Evolutionary conservation across 2,888 invertebrate species (phyloP), one percentile per base, ranked within the genome.

Genomic region (Dioctria linearis): DNA sequence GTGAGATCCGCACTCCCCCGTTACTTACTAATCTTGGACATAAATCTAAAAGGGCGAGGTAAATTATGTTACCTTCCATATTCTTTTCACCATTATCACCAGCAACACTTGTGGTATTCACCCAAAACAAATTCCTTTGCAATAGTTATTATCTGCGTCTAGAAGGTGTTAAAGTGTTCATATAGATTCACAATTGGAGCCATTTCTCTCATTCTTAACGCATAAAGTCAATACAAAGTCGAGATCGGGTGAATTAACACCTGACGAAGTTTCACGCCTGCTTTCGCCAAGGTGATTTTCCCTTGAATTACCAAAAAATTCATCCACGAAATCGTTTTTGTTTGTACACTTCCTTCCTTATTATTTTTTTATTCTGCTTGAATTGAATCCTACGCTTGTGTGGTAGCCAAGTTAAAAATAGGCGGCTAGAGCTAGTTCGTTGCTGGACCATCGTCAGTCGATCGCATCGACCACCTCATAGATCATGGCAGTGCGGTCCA

Each of bases 141-240:
- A 25, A 25, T 25, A 25, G 25, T 25, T 25, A 25, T 25, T 25
- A 25, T 1, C 25, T 25, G 2, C 25, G 63, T 63, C 63, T 39
- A 37, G 66, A 57, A 78, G 66, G 80, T 80, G 80, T 69, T 39
- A 80, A 80, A 78, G 80, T 49, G 61, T 25, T 25, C 67, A 79
- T 63, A 81, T 66, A 75, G 79, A 42, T 46, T 59, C 63, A 67
- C 81, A 79, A 81, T 81, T 81, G 79, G 61, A 67, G n/a, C 49
- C 67, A 79, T 81, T 81, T 79, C n/a, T 49, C 67, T 73, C 66
- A 67, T 79, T n/a, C 61, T 65, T 75, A 81, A 79, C 75, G 51
- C 13, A 11, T 42, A 75, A 54, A 67, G 66, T 73, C 71, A 81
- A 81, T 46, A 81, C 42, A 65, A 71, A 39, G 49, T 61, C 66